Evolutionary conservation across 2,888 invertebrate genomes (phyloP).

Genomic region (Leptopilina drosophilae): DNA sequence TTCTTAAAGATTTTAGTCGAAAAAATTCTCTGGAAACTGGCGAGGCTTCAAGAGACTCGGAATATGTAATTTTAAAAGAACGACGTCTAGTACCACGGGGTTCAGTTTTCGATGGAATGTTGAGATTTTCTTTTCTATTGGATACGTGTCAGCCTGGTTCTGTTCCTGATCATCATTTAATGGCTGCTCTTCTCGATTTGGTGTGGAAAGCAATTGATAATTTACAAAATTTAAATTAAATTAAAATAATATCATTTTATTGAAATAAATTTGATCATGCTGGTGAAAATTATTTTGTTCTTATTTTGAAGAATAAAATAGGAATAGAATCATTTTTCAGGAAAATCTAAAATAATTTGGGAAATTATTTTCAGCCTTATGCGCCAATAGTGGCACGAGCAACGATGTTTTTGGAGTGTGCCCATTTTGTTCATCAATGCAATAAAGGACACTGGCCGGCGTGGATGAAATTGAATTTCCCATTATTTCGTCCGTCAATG

Average conservation of each 20-base stretch:
- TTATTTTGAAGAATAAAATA: too few relatives aligned
- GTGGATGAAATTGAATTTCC: conserved; percentile 95
- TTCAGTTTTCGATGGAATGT: conserved; percentile 91
- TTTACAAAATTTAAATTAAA: neutral
- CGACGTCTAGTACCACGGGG: conserved; percentile 88
- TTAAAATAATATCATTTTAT: neutral
- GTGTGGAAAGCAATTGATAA: conserved; percentile 77
- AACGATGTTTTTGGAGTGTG: conserved; percentile 94
- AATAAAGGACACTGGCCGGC: conserved; percentile 99
- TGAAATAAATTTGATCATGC: neutral
- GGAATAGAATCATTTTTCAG: too few relatives aligned
- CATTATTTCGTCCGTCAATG: conserved; percentile 86
- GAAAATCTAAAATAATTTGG: too few relatives aligned
- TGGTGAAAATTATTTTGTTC: too few relatives aligned
- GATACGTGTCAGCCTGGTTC: conserved; percentile 98
- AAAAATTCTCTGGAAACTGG: conserved; percentile 90
- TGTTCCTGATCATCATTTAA: conserved; percentile 96
- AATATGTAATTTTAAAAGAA: conserved; percentile 92
- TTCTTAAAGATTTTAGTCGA: conserved; percentile 83
- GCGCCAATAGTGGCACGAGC: conserved; percentile 96
- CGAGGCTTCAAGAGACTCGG: conserved; percentile 89
- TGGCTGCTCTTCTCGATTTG: conserved; percentile 95
- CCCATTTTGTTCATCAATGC: conserved; percentile 97
- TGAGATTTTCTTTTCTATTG: conserved; percentile 92
- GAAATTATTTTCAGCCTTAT: conserved; percentile 82